A percentile compares a stretch with the other conserved stretches of the same genome.
Conservation (phyloP, 2,113 vertebrate species). For the Dicrurus megarhynchus region DNA sequence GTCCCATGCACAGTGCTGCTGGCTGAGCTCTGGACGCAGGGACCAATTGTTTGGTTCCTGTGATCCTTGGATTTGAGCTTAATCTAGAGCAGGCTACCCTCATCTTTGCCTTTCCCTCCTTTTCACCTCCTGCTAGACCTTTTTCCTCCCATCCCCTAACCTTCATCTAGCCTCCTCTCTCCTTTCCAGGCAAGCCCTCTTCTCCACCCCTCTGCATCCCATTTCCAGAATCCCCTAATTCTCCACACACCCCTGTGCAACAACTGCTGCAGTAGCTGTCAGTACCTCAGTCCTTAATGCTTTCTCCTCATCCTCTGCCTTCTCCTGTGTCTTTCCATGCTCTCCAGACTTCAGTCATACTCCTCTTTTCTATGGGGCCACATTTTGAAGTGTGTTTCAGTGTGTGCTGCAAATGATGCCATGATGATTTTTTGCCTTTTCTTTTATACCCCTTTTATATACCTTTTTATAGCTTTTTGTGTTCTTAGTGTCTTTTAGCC, state of each 20-base stretch:
- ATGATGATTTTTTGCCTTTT: too few species aligned
- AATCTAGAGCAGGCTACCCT: not conserved
- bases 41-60: not conserved
- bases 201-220: not conserved
- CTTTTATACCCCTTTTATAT: too few species aligned
- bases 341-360: not conserved
- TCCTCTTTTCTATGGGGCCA: not conserved
- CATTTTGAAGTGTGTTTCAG: not conserved
- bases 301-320: not conserved
- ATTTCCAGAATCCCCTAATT: not conserved
- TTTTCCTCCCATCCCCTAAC: not conserved
- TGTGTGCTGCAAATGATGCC: not conserved
- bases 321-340: not conserved
- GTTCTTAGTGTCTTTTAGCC: too few species aligned
- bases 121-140: not conserved
- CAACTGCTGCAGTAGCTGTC: not conserved
- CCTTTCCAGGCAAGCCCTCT: not conserved
- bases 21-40: not conserved
- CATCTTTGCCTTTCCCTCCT: not conserved
- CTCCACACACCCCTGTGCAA: not conserved
- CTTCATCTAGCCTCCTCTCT: not conserved
- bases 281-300: not conserved
- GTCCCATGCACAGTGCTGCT: accelerated
- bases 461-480: too few species aligned
- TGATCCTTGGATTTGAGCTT: not conserved